Evolutionary conservation across 2,797 vertebrate species (phyloP).

Genomic region (Champsocephalus esox): DNA sequence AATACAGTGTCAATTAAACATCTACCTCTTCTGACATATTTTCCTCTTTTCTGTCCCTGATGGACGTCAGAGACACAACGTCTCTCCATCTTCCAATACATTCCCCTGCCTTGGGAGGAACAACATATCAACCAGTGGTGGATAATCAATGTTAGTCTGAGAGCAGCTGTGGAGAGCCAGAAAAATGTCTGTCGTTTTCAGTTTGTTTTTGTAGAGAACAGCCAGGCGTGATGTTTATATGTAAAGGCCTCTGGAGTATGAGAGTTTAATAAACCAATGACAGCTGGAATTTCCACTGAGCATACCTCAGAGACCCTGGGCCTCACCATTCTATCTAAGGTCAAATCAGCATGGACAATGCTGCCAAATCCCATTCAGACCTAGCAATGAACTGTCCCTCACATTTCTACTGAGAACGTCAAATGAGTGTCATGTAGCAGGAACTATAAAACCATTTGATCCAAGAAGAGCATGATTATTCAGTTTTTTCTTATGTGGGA

Average conservation of each 20-base stretch:
- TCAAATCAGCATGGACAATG: slow-evolving; percentile 55
- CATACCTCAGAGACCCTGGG: slow-evolving; percentile 53
- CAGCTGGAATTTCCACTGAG: slow-evolving; percentile 65
- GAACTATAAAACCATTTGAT: slow-evolving; percentile 23
- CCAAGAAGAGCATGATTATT: background rate
- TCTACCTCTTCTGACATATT: slow-evolving; percentile 1
- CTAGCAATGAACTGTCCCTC: slow-evolving; percentile 21
- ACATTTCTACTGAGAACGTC: slow-evolving; percentile 26
- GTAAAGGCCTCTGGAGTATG: slow-evolving; percentile 67
- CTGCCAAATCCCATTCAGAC: slow-evolving; percentile 55
- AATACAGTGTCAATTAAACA: slow-evolving; percentile 32
- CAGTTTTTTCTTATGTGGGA: background rate
- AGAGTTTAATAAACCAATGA: slow-evolving; percentile 72
- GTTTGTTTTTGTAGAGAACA: slow-evolving; percentile 72
- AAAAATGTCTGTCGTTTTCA: slow-evolving; percentile 51
- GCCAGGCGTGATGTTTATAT: slow-evolving; percentile 67
- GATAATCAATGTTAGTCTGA: slow-evolving; percentile 56
- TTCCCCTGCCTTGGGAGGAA: slow-evolving; percentile 43
- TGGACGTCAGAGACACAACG: slow-evolving; percentile 8
- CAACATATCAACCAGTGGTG: slow-evolving; percentile 65
- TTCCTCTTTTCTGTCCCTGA: slow-evolving; percentile 12
- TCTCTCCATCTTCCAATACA: slow-evolving; percentile 47
- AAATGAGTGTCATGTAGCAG: slow-evolving; percentile 9
- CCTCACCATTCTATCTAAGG: slow-evolving; percentile 59
- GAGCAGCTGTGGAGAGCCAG: slow-evolving; percentile 59